Conservation (phyloP, 2,797 vertebrate genomes). For the Etheostoma perlongum region DNA sequence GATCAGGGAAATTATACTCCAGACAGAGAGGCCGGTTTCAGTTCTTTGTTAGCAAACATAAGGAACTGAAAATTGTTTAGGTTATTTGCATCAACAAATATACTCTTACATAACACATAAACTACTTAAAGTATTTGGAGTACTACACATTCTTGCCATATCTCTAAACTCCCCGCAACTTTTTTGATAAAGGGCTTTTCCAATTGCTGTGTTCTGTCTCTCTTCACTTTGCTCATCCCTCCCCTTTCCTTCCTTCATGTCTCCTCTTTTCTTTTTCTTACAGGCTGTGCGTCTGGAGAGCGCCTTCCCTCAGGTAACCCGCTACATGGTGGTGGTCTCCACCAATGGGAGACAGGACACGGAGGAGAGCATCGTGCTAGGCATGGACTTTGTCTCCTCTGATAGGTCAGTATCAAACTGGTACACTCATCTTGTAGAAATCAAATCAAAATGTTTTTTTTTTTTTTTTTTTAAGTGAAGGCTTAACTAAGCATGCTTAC, state of each 20-base stretch:
- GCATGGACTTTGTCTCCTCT: constrained; percentile 94
- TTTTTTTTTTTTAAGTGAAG: too few relatives aligned
- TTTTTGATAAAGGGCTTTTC: neutral
- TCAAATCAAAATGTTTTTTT: too few relatives aligned
- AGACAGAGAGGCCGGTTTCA: constrained; percentile 24
- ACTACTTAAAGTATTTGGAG: neutral
- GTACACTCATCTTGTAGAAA: too few relatives aligned
- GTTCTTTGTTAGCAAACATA: constrained; percentile 23
- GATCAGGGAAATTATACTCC: neutral
- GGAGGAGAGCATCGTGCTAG: constrained; percentile 96
- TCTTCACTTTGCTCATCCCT: neutral
- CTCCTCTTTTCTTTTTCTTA: neutral
- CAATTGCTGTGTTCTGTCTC: neutral
- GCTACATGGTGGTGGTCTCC: constrained; percentile 99
- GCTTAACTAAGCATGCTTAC: neutral
- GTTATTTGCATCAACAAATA: neutral
- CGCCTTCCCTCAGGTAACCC: constrained; percentile 91
- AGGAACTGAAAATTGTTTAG: constrained; percentile 45
- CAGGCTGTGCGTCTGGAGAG: constrained; percentile 98
- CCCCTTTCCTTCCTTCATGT: neutral
- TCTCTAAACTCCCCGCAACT: neutral
- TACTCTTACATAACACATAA: neutral
- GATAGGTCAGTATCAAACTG: constrained; percentile 86
- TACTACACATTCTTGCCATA: neutral
- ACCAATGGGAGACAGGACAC: constrained; percentile 97